These are phyloP conservation scores for Megaceryle maxima DNA, from an alignment of 2,113 vertebrate genomes.

Conservation along the genomic window DNA sequence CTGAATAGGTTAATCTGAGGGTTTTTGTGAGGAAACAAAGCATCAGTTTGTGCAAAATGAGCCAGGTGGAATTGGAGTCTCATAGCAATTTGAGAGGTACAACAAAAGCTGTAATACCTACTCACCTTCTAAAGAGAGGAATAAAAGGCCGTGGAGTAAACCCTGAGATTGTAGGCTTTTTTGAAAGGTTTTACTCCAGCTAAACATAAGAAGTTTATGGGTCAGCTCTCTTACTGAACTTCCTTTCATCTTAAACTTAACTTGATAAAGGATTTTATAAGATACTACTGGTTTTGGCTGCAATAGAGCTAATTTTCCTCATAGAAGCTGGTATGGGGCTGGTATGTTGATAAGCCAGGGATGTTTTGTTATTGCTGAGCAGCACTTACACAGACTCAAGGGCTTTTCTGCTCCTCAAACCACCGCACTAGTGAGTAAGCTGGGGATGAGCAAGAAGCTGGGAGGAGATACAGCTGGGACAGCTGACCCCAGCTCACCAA, in stretches of 20 bases:
- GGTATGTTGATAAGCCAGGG: neutral
- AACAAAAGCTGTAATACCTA: neutral
- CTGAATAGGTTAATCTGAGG: neutral
- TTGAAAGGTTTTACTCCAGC: neutral
- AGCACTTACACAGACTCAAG: neutral
- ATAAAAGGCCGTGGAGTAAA: neutral
- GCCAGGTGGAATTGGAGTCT: neutral
- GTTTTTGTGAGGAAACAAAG: neutral
- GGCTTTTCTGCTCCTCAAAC: neutral
- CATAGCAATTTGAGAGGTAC: neutral
- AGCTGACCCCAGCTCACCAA: neutral
- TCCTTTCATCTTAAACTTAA: neutral
- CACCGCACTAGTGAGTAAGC: accelerated
- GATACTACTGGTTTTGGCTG: neutral
- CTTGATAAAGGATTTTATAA: neutral
- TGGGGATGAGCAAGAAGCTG: neutral
- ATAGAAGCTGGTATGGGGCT: neutral
- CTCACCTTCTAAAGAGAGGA: neutral
- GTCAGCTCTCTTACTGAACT: neutral
- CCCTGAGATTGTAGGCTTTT: neutral
- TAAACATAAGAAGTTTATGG: neutral
- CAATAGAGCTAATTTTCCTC: neutral
- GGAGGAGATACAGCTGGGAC: neutral
- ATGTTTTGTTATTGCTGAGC: neutral
- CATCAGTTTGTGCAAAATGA: neutral